Base-by-base conservation (phyloP, 1,140 invertebrate species). In the Neotoxoptera formosana region DNA sequence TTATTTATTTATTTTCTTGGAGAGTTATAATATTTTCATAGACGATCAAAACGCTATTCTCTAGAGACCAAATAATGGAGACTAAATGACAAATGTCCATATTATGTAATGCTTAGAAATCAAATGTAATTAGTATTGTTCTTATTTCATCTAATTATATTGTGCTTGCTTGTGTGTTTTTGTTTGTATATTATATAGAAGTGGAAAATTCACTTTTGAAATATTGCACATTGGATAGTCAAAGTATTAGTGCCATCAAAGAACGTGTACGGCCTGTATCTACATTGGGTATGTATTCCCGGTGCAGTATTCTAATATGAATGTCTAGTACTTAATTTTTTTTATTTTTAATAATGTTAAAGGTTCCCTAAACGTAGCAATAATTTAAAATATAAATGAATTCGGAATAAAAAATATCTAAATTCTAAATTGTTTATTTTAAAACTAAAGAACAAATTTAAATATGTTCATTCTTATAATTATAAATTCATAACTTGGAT, bases 201-300 rank as follows among this genome's bases (percentile, higher is more conserved):
- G 84, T 91, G 23, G 93, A 83, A 87, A 94, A 87, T 48, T 48
- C 91, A 51, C 81, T 94, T 83, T 88, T 87, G 84, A 91, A 91
- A 67, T 91, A 94, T 45, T 83, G 91, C 41, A 91, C 91, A 36
- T 84, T 94, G 91, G 90, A 94, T 56, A 91, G 30, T 83, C 48
- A 30, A 86, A 94, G 41, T 84, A 91, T 83, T 84, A 84, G 8
- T 86, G 23, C 67, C 14, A 41, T 91, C 88, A 90, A 91, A 34
- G 76, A 91, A 41, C 93, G 93, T 34, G 53, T 94, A 86, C 36
- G 93, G 11, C 93, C 93, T 47, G 93, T 84, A 51, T 94, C 93
- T 34, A 94, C 93, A 41, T 51, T 94, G n/a, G 93, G 93, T 94
- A 92, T 91, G 93, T 94, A 92, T 20, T 93, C 93, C 34, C 30